Percentiles rank a stretch among this genome's conserved stretches.
Conservation (phyloP, 2,888 invertebrate genomes). For the Deilephila porcellus region DNA sequence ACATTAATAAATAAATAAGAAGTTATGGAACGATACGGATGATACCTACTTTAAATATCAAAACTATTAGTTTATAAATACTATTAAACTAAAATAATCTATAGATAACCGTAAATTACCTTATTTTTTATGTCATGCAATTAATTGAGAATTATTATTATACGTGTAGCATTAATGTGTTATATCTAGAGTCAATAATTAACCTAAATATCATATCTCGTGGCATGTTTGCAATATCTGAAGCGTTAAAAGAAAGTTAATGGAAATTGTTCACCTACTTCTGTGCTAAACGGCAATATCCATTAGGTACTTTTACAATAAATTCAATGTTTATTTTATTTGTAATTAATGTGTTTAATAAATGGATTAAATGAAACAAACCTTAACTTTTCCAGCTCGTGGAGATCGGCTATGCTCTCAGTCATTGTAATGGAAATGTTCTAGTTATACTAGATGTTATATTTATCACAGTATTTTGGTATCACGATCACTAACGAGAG, state of each 20-base stretch:
- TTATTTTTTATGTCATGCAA: no score
- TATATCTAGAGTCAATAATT: not conserved
- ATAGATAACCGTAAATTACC: no score
- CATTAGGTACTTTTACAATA: no score
- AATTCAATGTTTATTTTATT: not conserved
- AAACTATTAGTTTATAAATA: no score
- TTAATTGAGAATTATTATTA: no score
- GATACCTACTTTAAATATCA: no score
- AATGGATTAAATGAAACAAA: constrained; percentile 44
- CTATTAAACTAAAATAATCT: no score
- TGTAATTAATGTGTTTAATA: not conserved
- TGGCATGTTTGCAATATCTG: not conserved
- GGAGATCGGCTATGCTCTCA: constrained; percentile 66
- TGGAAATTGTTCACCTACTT: not conserved
- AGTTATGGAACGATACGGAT: no score
- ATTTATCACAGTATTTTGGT: constrained; percentile 39
- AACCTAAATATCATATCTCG: not conserved
- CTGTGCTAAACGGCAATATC: no score
- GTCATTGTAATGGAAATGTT: constrained; percentile 55
- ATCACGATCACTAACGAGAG: constrained; percentile 45
- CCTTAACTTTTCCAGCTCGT: constrained; percentile 75
- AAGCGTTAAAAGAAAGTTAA: not conserved
- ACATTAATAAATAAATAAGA: no score
- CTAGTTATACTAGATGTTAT: constrained; percentile 34
- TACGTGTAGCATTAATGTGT: no score